Evolutionary conservation across 2,113 vertebrate species (phyloP), one percentile per base, ranked within the genome.

Genomic region (Dipodomys merriami): DNA sequence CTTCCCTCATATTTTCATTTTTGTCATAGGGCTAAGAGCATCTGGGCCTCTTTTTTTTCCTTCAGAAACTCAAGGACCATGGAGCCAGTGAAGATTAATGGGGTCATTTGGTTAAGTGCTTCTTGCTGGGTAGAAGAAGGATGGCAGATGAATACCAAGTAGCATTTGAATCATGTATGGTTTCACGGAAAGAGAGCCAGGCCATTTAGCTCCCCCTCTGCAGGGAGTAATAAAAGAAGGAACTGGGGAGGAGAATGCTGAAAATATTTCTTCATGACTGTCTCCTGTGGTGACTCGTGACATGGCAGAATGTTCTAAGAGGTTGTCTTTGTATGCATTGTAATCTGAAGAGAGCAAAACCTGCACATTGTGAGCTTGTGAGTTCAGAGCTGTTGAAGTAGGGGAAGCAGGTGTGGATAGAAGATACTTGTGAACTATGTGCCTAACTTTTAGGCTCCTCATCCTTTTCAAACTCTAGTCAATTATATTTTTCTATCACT

Each of bases 251-350:
- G 11, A 68, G 39, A 82, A 86, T 33, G 62, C 77, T 64, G 74
- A 74, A 90, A 90, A 72, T 86, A 83, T 90, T 91, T 91, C 84
- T 95, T 97, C 94, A 86, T 96, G 93, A 83, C 90, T 85, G 69
- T 84, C 96, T 98, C 97, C 97, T 95, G 87, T 95, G 96, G 96
- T 95, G 96, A 97, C 44, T 88, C 91, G 19, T 65, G 81, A 84
- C 23, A 60, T 62, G 64, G n/a, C 49, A 6, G 44, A 76, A 84
- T 64, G 71, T 85, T 74, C 90, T 44, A 35, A 68, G 69, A 65
- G 44, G 76, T 39, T 74, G 72, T 94, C 33, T 64, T 20, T 67
- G 81, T 35, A 2, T 7, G 46, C 77, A 49, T 0, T 29, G 15
- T 11, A 53, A 53, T 44, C 65, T 33, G 22, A 71, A 67, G 20